phyloP scores from a whole-genome alignment of 1,140 invertebrate genomes.

The Propsilocerus akamusi region DNA sequence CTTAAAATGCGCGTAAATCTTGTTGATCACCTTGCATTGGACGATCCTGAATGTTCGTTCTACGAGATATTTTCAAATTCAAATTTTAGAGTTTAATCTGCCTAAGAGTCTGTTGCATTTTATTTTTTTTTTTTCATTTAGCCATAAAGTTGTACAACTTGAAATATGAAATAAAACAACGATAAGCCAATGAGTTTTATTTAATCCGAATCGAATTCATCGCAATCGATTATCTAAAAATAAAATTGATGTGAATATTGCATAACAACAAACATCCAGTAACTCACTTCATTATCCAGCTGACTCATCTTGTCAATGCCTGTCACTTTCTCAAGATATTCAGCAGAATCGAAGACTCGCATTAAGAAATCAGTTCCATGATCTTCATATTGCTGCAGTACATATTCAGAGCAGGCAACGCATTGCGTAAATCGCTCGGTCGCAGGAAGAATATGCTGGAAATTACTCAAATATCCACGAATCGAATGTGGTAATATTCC shows the following conservation, averaged over 20 bases:
- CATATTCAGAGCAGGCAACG: conserved; percentile 64
- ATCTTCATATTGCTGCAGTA: conserved; percentile 13
- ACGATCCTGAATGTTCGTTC: background rate
- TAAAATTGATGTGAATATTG: background rate
- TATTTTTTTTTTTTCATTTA: no score
- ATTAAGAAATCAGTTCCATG: conserved; percentile 60
- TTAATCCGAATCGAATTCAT: conserved; percentile 18
- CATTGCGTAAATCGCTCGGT: conserved; percentile 74
- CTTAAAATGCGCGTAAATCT: background rate
- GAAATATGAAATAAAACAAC: no score
- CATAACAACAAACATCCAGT: background rate
- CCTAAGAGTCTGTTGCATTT: no score
- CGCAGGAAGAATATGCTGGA: conserved; percentile 61
- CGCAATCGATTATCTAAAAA: conserved; percentile 20
- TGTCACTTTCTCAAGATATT: conserved; percentile 72
- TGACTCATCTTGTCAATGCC: conserved; percentile 44
- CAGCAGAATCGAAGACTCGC: conserved; percentile 67
- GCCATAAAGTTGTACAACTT: no score
- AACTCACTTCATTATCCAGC: conserved; percentile 15
- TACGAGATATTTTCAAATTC: background rate
- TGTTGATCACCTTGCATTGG: background rate
- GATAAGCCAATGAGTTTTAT: no score
- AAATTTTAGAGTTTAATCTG: no score
- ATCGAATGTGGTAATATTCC: conserved; percentile 89
- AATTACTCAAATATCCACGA: conserved; percentile 70